Conservation (phyloP, 1,140 invertebrate species). For the Eubasilissa regina region DNA sequence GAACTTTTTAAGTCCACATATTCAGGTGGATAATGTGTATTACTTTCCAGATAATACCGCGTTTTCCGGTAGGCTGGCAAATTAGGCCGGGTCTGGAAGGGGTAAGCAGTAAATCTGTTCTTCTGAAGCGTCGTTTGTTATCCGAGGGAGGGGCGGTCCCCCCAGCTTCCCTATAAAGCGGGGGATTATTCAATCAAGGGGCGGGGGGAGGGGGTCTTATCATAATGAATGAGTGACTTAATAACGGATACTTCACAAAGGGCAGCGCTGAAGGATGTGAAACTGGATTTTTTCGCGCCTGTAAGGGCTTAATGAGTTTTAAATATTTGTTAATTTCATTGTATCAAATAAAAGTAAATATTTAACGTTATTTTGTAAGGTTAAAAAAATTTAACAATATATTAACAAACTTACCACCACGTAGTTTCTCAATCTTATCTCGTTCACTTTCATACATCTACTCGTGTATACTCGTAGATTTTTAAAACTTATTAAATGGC, state of each 20-base stretch:
- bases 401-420: too few relatives aligned
- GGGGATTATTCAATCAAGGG: conserved; percentile 57
- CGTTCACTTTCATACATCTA: too few relatives aligned
- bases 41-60: conserved; percentile 31
- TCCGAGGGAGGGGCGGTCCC: not conserved
- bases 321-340: too few relatives aligned
- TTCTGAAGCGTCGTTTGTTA: conserved; percentile 45
- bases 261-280: conserved; percentile 20
- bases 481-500: too few relatives aligned
- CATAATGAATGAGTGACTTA: conserved; percentile 57
- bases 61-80: conserved; percentile 40
- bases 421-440: too few relatives aligned
- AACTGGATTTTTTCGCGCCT: conserved; percentile 14
- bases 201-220: conserved; percentile 51
- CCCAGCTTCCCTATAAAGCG: conserved; percentile 40
- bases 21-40: conserved; percentile 42
- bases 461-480: too few relatives aligned
- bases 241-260: conserved; percentile 51
- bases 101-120: conserved; percentile 44
- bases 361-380: too few relatives aligned
- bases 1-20: conserved; percentile 16
- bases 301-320: conserved; percentile 3
- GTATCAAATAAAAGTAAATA: too few relatives aligned
- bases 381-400: too few relatives aligned
- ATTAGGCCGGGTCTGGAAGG: conserved; percentile 27